phyloP scores from a whole-genome alignment of 1,140 invertebrate species.

The Halictus rubicundus region DNA sequence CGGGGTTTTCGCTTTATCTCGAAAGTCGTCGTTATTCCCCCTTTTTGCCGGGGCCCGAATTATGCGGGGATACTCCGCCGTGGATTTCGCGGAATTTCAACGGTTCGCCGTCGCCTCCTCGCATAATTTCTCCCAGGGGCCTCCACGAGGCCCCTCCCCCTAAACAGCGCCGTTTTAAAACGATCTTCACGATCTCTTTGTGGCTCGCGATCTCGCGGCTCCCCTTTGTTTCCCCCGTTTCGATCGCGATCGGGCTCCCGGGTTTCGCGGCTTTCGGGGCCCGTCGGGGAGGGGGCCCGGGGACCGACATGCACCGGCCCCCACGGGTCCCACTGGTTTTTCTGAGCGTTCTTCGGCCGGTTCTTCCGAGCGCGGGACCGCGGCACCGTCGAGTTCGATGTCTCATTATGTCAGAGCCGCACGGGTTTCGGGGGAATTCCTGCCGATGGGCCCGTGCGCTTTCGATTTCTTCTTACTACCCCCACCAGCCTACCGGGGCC shows the following conservation, averaged over 20 bases:
- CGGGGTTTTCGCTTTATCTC: conserved; percentile 36
- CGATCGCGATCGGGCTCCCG: conserved; percentile 12
- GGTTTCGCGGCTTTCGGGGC: conserved; percentile 28
- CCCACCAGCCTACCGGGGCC: neutral
- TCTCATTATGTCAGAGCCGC: conserved; percentile 63
- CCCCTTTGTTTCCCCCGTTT: conserved; percentile 31
- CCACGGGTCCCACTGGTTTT: conserved; percentile 34
- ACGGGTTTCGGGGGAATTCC: conserved; percentile 56
- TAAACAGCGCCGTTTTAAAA: no score
- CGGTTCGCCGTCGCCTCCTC: conserved; percentile 16
- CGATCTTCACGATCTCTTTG: conserved; percentile 10
- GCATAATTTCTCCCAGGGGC: conserved; percentile 26
- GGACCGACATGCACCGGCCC: neutral
- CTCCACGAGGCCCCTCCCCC: no score
- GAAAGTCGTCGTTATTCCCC: no score
- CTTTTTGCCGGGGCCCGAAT: conserved; percentile 52
- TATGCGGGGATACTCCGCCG: conserved; percentile 55
- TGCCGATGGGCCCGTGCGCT: neutral
- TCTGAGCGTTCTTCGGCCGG: conserved; percentile 41
- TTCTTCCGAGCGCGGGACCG: conserved; percentile 19
- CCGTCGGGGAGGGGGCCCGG: conserved; percentile 16
- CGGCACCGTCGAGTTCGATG: conserved; percentile 45
- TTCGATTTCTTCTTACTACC: neutral
- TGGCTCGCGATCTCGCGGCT: conserved; percentile 31
- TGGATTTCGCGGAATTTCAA: conserved; percentile 59